These are phyloP conservation scores for Folsomia manolachei DNA, from an alignment of 2,888 invertebrate genomes.

Conservation along the genomic window DNA sequence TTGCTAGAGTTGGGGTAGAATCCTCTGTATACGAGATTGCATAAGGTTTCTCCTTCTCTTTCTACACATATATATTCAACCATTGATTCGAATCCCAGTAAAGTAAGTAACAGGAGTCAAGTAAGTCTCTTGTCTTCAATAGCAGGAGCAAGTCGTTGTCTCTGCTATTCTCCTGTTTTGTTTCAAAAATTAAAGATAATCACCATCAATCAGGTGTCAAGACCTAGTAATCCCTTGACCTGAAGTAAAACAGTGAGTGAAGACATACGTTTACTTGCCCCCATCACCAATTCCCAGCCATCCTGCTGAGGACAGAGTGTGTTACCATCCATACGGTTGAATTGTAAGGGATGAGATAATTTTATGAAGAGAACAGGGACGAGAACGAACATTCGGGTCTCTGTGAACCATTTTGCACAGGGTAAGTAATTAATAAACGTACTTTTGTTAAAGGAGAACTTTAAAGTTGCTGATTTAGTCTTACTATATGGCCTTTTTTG, in stretches of 20 bases:
- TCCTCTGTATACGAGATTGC: background rate
- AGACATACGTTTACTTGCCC: too few relatives aligned
- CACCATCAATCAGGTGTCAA: background rate
- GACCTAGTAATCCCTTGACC: background rate
- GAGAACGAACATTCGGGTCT: background rate
- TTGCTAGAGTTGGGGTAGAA: background rate
- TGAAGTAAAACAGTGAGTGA: background rate
- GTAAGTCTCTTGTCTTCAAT: background rate
- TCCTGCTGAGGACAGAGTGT: background rate
- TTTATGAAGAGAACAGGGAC: background rate
- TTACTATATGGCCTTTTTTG: too few relatives aligned
- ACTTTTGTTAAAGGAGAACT: too few relatives aligned
- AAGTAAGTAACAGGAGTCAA: too few relatives aligned
- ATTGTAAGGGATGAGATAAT: background rate
- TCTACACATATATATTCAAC: background rate
- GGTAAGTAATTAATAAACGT: too few relatives aligned
- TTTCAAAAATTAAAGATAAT: background rate
- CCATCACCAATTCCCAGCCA: background rate
- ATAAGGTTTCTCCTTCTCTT: background rate
- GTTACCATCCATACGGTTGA: background rate
- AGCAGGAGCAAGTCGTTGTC: background rate
- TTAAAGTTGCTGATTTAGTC: too few relatives aligned
- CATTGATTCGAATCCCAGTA: background rate
- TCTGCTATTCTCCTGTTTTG: background rate
- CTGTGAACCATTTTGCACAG: background rate